Evolutionary conservation across 1,140 invertebrate species (phyloP).

Genomic region (Metaphire vulgaris): DNA sequence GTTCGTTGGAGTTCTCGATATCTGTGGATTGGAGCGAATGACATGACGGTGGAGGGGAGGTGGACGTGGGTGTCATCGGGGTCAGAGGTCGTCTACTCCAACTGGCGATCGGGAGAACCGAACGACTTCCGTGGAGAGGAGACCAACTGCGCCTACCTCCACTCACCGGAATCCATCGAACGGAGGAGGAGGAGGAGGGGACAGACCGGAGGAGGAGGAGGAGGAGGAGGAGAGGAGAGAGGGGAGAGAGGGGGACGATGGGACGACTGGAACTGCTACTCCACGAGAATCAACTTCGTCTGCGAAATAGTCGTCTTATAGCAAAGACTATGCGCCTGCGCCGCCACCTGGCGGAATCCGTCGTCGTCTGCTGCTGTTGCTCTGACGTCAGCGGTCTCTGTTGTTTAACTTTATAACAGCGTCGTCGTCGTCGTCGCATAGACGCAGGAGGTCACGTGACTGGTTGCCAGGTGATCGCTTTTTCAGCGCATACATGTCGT

Average conservation of each 20-base stretch:
- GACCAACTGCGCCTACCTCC: constrained; percentile 20
- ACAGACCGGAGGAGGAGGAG: neutral
- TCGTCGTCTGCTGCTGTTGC: too few relatives aligned
- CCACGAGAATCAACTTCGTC: constrained; percentile 19
- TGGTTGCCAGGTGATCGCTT: too few relatives aligned
- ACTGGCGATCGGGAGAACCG: constrained; percentile 21
- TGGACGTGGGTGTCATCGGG: constrained; percentile 24
- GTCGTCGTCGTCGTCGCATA: too few relatives aligned
- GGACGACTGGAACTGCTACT: constrained; percentile 27
- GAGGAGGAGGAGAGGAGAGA: neutral
- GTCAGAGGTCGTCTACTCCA: constrained; percentile 9
- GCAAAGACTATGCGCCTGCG: too few relatives aligned
- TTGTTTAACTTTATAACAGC: too few relatives aligned
- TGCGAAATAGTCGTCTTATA: constrained; percentile 24
- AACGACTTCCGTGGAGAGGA: constrained; percentile 5
- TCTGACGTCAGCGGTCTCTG: too few relatives aligned
- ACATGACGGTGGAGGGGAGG: constrained; percentile 12
- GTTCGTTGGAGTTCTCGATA: constrained; percentile 17
- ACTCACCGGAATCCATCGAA: neutral
- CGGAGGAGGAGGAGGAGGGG: neutral
- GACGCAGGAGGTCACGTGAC: too few relatives aligned
- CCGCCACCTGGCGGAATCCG: too few relatives aligned
- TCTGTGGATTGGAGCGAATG: constrained; percentile 21
- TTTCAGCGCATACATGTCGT: too few relatives aligned
- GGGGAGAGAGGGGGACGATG: constrained; percentile 3